Evolutionary conservation across 1,140 invertebrate species (phyloP), one percentile per base, ranked within the genome.

Genomic region (Dufourea novaeangliae): DNA sequence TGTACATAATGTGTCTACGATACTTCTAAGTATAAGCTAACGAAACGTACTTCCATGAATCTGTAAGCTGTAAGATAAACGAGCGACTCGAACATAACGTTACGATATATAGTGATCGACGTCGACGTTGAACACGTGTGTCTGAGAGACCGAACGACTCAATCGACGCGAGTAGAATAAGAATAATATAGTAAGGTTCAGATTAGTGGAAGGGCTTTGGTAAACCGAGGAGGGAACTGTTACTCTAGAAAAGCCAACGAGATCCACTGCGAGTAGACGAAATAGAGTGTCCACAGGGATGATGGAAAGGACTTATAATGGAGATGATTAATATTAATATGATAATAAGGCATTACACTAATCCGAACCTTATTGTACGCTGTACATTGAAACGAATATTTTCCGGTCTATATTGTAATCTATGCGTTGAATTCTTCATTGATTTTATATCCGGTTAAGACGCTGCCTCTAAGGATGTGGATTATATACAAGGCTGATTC

Each of bases 21-120:
- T 34, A 57, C 20, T 50, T 50, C 20, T 81, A 82, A 62, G 64
- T 57, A 63, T 79, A 85, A 84, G 46, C 32, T 70, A 82, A 77
- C 68, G 29, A 79, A 75, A 80, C 56, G 76, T 86, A 87, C 81
- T 87, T 87, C 79, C 79, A 84, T 80, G 56, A 34, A 71, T 80
- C 64, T 74, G 34, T 73, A 82, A 79, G 72, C 73, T 87, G 83
- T 87, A 85, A 79, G 34, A 79, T 83, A 85, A 50, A 73, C 66
- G 76, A 66, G 56, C 62, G 44, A 80, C 41, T 69, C 67, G 57
- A 80, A 32, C 41, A 50, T 83, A 84, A 81, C 37, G 6, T 52
- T 67, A 79, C 76, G 68, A 46, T 61, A 74, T 39, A 44, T 27
- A 29, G 54, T 46, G 25, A 85, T 69, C 39, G 41, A 70, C n/a